A percentile compares a stretch with the other conserved stretches of the same genome.
Evolutionary conservation across 2,113 vertebrate genomes (phyloP).

Genomic region (Festucalex cinctus): DNA sequence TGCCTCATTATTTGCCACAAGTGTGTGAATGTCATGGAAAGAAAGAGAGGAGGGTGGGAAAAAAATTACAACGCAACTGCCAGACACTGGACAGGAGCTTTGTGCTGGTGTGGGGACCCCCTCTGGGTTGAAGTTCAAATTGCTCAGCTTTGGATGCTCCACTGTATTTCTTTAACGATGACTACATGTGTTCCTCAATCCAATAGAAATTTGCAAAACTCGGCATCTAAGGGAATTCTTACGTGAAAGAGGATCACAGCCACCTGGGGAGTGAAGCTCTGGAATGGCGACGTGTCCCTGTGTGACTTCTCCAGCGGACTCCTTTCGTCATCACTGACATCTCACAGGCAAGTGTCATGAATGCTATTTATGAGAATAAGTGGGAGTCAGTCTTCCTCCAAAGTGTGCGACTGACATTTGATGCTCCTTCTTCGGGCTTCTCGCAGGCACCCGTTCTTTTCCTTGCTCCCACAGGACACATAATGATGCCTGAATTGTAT

Average conservation of each 20-base stretch:
- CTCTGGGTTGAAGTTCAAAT: no score
- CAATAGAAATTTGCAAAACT: background rate
- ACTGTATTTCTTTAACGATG: background rate
- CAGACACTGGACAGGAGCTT: no score
- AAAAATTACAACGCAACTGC: no score
- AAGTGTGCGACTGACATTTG: constrained; percentile 43
- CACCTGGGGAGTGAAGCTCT: constrained; percentile 1
- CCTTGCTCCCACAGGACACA: constrained; percentile 34
- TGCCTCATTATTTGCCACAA: no score
- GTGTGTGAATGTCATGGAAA: no score
- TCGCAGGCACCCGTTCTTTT: constrained; percentile 29
- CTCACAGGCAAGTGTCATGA: constrained; percentile 45
- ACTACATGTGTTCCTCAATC: constrained; percentile 17
- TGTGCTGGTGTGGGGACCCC: no score
- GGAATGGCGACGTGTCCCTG: constrained; percentile 41
- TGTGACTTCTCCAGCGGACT: constrained; percentile 22
- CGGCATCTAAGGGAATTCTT: no score
- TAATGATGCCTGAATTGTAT: background rate
- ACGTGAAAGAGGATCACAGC: background rate
- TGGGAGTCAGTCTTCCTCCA: constrained; percentile 48
- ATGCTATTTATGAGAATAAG: constrained; percentile 58
- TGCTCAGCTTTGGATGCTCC: no score
- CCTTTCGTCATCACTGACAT: constrained; percentile 24
- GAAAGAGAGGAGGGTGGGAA: no score
- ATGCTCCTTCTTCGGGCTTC: constrained; percentile 39